Conservation (phyloP, 2,888 invertebrate species). For the Dicranocentrus wangi region DNA sequence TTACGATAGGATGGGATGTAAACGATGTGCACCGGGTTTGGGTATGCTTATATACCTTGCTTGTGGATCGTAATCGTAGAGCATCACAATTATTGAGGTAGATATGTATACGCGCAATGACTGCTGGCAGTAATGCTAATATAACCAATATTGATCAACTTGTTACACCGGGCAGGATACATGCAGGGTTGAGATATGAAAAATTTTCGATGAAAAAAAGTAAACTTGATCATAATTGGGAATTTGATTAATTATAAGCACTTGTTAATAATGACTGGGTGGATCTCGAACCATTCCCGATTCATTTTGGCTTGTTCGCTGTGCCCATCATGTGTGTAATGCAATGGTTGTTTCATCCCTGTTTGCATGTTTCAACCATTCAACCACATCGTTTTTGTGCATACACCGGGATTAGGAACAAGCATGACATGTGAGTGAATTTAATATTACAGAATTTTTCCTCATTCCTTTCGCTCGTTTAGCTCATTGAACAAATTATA, state of each 20-base stretch:
- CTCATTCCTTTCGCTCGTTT: no score
- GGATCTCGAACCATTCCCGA: constrained; percentile 55
- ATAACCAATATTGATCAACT: constrained; percentile 53
- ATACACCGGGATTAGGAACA: no score
- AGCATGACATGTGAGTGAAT: no score
- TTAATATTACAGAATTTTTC: no score
- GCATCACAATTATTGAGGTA: constrained; percentile 12
- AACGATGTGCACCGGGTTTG: no score
- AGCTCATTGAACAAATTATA: no score
- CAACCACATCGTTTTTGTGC: no score
- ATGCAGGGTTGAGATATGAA: constrained; percentile 18
- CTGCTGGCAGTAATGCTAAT: constrained; percentile 21
- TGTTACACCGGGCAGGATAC: constrained; percentile 19
- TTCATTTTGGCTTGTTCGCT: constrained; percentile 28
- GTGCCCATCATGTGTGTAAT: no score
- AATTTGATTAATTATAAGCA: constrained; percentile 73
- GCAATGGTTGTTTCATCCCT: no score
- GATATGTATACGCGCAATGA: neutral
- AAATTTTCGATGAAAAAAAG: constrained; percentile 53
- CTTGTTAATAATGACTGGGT: constrained; percentile 71
- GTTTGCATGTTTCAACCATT: no score
- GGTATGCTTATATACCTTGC: no score
- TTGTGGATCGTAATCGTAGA: neutral
- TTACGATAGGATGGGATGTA: neutral
- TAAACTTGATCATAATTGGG: constrained; percentile 72